phyloP scores from a whole-genome alignment of 2,113 vertebrate species.

The Hystrix cristata region DNA sequence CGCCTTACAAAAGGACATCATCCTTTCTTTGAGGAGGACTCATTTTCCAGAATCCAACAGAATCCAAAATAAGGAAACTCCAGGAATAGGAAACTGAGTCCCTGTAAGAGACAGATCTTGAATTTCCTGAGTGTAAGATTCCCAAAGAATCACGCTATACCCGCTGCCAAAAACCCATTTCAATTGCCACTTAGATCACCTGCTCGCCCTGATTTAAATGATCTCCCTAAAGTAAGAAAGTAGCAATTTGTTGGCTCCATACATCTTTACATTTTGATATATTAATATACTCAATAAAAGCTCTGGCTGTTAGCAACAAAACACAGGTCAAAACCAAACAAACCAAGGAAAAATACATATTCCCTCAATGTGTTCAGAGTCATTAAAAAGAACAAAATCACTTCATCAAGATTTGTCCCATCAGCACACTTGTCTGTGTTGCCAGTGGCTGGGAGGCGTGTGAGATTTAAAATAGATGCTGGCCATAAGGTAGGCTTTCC shows the following conservation, averaged over 20 bases:
- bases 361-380: background rate
- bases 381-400: background rate
- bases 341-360: background rate
- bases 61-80: background rate
- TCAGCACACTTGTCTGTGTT: background rate
- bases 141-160: background rate
- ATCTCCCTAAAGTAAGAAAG: background rate
- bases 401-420: background rate
- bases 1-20: background rate
- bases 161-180: background rate
- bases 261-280: background rate
- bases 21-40: background rate
- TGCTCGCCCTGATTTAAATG: background rate
- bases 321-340: background rate
- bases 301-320: background rate
- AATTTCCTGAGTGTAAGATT: conserved; percentile 37
- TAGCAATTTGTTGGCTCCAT: background rate
- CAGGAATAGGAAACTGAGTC: background rate
- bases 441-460: background rate
- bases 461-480: background rate
- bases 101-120: background rate
- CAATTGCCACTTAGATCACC: background rate
- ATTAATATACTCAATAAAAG: background rate
- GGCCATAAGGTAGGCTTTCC: background rate
- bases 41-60: background rate